Conservation (phyloP, 2,113 vertebrate genomes). For the Silurus asotus region DNA sequence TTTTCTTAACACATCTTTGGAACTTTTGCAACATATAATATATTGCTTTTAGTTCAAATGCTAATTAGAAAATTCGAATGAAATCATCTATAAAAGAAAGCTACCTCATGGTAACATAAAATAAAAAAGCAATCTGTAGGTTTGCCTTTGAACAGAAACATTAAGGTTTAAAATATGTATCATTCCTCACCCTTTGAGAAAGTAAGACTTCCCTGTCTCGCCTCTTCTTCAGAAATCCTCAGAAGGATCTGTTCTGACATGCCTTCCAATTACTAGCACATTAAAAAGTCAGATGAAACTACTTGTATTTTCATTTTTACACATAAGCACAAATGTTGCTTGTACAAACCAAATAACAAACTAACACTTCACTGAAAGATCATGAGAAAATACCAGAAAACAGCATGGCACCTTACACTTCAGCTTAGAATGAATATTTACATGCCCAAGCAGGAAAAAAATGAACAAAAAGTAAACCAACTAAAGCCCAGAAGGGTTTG, state of each 20-base stretch:
- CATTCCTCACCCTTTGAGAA: background rate
- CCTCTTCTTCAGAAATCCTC: background rate
- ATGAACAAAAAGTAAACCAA: slow-evolving; percentile 29
- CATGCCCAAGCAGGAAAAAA: background rate
- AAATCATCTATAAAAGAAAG: background rate
- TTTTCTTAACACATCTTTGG: background rate
- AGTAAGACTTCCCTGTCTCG: background rate
- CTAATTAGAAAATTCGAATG: background rate
- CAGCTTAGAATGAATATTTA: background rate
- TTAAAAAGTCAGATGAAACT: background rate
- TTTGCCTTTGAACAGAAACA: background rate
- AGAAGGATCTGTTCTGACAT: slow-evolving; percentile 21
- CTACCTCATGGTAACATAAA: background rate
- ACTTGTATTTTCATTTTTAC: background rate
- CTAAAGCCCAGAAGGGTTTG: background rate
- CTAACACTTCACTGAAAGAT: background rate
- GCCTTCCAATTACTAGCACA: background rate
- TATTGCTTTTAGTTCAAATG: background rate
- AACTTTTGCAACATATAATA: background rate
- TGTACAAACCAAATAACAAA: background rate
- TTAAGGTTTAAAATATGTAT: slow-evolving; percentile 16
- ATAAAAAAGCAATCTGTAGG: background rate
- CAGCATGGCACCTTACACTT: background rate
- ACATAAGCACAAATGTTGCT: background rate
- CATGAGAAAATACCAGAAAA: background rate